Base-by-base conservation (phyloP, 2,888 invertebrate genomes). In the Auanema freiburgensis region DNA sequence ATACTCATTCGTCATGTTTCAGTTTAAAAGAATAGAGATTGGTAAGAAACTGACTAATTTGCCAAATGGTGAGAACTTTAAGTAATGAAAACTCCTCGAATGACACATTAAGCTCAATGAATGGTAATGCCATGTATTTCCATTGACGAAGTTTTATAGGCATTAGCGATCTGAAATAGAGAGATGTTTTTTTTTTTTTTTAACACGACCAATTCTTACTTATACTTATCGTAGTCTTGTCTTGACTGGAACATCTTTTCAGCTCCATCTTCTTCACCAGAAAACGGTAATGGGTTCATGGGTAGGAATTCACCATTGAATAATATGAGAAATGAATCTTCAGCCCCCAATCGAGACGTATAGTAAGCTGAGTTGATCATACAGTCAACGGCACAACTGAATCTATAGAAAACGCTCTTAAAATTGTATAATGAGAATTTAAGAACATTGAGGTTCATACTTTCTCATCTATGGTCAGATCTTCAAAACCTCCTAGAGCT, bases 281-380 rank as follows among this genome's bases (percentile, higher is more conserved):
- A 43, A 16, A 68, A 49, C 14, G 74, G 74, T 1, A 54, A 40
- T 10, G 72, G 70, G 43, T 72, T 60, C 69, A 74, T 71, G 16
- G 58, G 50, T 10, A 74, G 62, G 24, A 61, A 72, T 23, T 72
- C 68, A 5, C 68, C 72, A 18, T 72, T 72, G 58, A 69, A 72
- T 2, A 69, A 57, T 23, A 69, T 63, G 11, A 69, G 54, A 43
- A 44, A 53, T 21, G 59, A 53, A 10, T 69, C 65, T 8, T 63
- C 14, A 18, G 16, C 18, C 1, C 61, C 66, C 43, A 61, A 63
- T 53, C 67, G 62, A 50, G 66, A 69, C 0, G 69, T 74, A 51
- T 72, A 74, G 57, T 72, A 74, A 2, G 72, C 72, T n/a, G 67
- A 67, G n/a, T 61, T 65, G 1, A 74, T 54, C 68, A 74, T 72